These are phyloP conservation scores for Wasmannia auropunctata DNA, from an alignment of 1,140 invertebrate species.

Conservation along the genomic window DNA sequence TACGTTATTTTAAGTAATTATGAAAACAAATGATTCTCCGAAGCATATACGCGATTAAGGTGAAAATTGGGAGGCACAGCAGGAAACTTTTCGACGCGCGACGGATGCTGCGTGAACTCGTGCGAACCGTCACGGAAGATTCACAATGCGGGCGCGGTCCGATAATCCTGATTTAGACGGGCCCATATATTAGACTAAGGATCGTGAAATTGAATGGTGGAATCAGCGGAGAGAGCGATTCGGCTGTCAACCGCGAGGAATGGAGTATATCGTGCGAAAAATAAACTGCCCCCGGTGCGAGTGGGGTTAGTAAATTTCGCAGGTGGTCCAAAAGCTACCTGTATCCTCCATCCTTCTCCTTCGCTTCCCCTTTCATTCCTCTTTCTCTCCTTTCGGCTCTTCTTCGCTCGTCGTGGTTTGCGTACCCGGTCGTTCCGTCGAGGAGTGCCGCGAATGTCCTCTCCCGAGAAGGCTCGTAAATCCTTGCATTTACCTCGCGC, in stretches of 20 bases:
- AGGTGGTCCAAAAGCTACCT: slow-evolving; percentile 67
- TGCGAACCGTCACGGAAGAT: slow-evolving; percentile 48
- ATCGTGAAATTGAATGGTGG: slow-evolving; percentile 80
- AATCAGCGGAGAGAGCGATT: slow-evolving; percentile 69
- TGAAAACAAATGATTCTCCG: neutral
- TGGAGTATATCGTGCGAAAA: slow-evolving; percentile 65
- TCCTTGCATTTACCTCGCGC: slow-evolving; percentile 70
- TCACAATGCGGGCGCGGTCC: slow-evolving; percentile 64
- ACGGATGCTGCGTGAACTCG: slow-evolving; percentile 17
- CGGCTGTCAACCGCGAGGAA: slow-evolving; percentile 51
- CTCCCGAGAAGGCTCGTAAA: slow-evolving; percentile 71
- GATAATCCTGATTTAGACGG: slow-evolving; percentile 80
- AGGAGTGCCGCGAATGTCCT: slow-evolving; percentile 56
- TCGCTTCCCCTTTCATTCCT: neutral
- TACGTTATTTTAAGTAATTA: neutral
- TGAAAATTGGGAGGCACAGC: neutral
- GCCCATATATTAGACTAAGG: slow-evolving; percentile 78
- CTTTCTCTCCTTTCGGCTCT: neutral
- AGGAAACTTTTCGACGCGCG: neutral
- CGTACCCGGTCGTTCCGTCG: slow-evolving; percentile 38
- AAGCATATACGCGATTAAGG: neutral
- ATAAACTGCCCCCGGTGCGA: slow-evolving; percentile 65
- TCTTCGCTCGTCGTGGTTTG: slow-evolving; percentile 2
- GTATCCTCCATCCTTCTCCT: slow-evolving; percentile 14
- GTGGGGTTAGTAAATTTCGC: slow-evolving; percentile 73